phyloP scores from a whole-genome alignment of 2,113 vertebrate species.

The Corythornis madagascariensis region DNA sequence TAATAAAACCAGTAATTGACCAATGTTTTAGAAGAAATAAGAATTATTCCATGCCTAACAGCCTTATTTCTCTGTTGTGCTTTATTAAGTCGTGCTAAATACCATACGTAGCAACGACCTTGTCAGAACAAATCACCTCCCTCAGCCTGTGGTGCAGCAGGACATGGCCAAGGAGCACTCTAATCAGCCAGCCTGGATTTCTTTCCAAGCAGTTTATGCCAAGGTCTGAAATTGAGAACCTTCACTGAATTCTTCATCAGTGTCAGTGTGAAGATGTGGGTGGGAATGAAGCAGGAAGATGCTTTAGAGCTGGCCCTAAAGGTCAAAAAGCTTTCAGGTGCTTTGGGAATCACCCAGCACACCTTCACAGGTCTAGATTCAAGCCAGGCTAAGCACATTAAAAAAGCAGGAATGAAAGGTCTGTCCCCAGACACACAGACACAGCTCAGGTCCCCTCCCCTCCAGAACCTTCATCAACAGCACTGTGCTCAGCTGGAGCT shows the following conservation, averaged over 20 bases:
- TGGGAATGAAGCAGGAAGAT: not conserved
- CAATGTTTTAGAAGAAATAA: conserved; percentile 37
- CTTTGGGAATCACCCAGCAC: not conserved
- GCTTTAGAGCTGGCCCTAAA: not conserved
- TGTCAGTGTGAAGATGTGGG: not conserved
- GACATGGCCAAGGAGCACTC: not conserved
- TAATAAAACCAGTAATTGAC: conserved; percentile 55
- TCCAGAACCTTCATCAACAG: not conserved
- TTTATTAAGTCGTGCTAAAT: conserved; percentile 46
- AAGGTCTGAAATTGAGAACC: not conserved
- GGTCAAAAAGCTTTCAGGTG: not conserved
- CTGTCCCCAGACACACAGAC: not conserved
- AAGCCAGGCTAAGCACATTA: not conserved
- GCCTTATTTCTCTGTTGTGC: conserved; percentile 11
- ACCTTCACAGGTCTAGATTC: not conserved
- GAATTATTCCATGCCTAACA: conserved; percentile 30
- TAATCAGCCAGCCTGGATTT: not conserved
- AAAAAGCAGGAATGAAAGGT: not conserved
- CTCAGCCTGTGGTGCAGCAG: not conserved
- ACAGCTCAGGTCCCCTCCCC: not conserved
- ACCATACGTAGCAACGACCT: not conserved
- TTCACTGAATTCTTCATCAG: not conserved
- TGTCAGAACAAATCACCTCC: not conserved
- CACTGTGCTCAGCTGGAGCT: not conserved
- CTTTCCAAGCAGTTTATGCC: not conserved